Evolutionary conservation across 2,888 invertebrate species (phyloP), one percentile per base, ranked within the genome.

Genomic region (Drosophila subsilvestris): DNA sequence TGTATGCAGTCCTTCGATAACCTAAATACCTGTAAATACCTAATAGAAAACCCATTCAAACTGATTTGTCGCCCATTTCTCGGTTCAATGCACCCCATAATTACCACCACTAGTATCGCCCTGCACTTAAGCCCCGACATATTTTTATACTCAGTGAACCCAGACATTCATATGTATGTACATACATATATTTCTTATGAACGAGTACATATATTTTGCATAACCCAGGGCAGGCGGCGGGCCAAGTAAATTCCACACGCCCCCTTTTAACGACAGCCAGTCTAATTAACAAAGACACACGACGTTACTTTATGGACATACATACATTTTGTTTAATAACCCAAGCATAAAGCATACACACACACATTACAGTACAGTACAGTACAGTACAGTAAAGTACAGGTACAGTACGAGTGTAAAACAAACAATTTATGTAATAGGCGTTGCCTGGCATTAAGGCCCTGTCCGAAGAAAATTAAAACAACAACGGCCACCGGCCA

Each of bases 261-360:
- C 75, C 57, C 37, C 49, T 32, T 32, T 66, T 66, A 57, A 73
- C 68, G 74, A 66, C 57, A 53, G 29, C 3, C 51, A 18, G 49
- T n/a, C 59, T 66, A 73, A 66, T 66, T 74, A 73, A 66, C 67
- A 50, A 44, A 74, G 49, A 54, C 67, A 55, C 54, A 58, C 48
- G 49, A 45, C 55, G 54, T 50, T 22, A n/a, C 59, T 59, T 47
- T 49, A 43, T 77, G 56, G 53, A 60, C 58, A 43, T 61, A 60
- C 58, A 43, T 61, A 50, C 60, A 20, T 61, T 78, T 69, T 66
- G 82, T 65, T 78, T 82, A 85, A 87, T 87, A 85, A 73, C 58
- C 69, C 57, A 72, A 74, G 58, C 73, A 63, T 62, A 71, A 56
- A 71, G 43, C 18, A 45, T 1, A 22, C 51, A 43, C 37, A 56